These are phyloP conservation scores for Falco punctatus DNA, from an alignment of 2,113 vertebrate species.

Conservation along the genomic window DNA sequence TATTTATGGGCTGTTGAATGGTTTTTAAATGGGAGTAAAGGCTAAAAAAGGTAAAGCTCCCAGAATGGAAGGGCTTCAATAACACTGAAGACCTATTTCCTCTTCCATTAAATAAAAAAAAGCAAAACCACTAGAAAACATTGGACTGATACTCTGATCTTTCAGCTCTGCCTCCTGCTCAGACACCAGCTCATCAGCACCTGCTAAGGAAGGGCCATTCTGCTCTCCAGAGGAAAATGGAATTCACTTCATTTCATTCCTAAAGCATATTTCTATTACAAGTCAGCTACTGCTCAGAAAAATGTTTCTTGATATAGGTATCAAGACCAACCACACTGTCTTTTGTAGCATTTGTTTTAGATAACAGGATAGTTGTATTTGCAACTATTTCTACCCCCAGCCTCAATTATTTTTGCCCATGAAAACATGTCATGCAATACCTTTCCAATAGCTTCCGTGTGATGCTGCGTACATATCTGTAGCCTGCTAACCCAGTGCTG, in stretches of 20 bases:
- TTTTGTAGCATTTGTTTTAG: not conserved
- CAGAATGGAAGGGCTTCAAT: not conserved
- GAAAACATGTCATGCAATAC: conserved; percentile 63
- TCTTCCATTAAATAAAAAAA: not conserved
- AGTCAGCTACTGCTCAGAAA: not conserved
- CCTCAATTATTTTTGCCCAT: not conserved
- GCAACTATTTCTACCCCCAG: not conserved
- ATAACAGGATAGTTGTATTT: not conserved
- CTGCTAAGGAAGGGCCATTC: not conserved
- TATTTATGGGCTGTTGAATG: not conserved
- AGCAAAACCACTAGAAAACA: not conserved
- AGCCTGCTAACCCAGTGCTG: conserved; percentile 99
- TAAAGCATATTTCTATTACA: not conserved
- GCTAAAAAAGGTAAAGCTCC: not conserved
- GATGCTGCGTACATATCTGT: conserved; percentile 96
- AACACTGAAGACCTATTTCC: not conserved
- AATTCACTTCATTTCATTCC: not conserved
- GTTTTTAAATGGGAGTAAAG: not conserved
- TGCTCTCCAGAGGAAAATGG: not conserved
- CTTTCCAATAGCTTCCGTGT: conserved; percentile 98
- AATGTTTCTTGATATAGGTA: fast-evolving
- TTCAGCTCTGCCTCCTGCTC: not conserved
- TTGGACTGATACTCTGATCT: not conserved
- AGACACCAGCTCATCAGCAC: not conserved
- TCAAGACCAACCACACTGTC: not conserved